Base-by-base conservation (phyloP, 1,140 invertebrate genomes). In the Atta cephalotes region DNA sequence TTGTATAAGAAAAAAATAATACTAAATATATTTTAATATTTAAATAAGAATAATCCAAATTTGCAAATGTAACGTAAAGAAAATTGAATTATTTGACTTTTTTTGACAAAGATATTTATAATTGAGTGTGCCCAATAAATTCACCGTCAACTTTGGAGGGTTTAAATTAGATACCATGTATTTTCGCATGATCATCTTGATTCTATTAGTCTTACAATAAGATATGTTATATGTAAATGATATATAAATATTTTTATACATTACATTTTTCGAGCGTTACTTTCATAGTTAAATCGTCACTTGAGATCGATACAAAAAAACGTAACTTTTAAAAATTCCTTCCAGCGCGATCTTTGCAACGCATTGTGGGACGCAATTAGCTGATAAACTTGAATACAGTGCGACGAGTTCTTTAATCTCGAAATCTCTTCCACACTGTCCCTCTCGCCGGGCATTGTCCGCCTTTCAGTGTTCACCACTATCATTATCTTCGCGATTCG, bases 331-430 rank as follows among this genome's bases (percentile, higher is more conserved):
- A 3, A 53, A 65, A 77, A n/a, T 53, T 58, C 2, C 12, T 25
- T 16, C 12, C 49, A 71, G 51, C 65, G 35, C 28, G 70, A 74
- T 58, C 51, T 81, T 25, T 14, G 31, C 60, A n/a, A 58, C 49
- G 16, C 39, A n/a, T 76, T 76, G 74, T 71, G 65, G 65, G 87
- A 90, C 91, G 86, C 92, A 94, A 94, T 94, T 94, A 94, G 91
- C 68, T 82, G 86, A 93, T 92, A 91, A 92, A 93, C 56, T 60
- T 58, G 3, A 60, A 35, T 60, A 58, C 51, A 18, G 56, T 49
- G 49, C 60, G 58, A 89, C 66, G 65, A 31, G 81, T 76, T 53
- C 81, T 87, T 80, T 65, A 74, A 90, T 90, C 87, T 66, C 35
- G 35, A 63, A 45, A 49, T 74, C 53, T 84, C 66, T 53, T 45